These are phyloP conservation scores for Rambutsinella grinnellia DNA, from an alignment of 2,888 invertebrate species.

Conservation along the genomic window DNA sequence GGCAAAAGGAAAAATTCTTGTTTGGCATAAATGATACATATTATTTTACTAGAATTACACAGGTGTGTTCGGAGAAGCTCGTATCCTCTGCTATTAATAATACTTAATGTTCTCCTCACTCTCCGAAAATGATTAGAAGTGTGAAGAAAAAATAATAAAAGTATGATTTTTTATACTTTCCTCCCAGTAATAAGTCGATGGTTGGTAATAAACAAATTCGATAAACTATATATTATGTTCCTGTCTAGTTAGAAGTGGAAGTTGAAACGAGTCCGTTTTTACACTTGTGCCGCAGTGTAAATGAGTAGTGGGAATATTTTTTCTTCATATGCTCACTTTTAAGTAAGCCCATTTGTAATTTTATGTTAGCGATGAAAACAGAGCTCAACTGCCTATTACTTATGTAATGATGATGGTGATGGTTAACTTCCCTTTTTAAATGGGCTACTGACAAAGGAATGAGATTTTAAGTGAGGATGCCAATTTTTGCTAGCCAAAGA, in stretches of 20 bases:
- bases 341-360: constrained; percentile 26
- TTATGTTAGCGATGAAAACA: constrained; percentile 36
- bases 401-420: constrained; percentile 20
- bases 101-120: constrained; percentile 41
- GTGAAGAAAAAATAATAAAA: constrained; percentile 12
- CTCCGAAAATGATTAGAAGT: constrained; percentile 16
- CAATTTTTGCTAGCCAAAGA: too few species aligned
- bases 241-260: too few species aligned
- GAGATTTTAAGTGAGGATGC: background rate
- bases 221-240: too few species aligned
- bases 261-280: too few species aligned
- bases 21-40: background rate
- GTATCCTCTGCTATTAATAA: constrained; percentile 27
- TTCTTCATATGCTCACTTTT: background rate
- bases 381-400: constrained; percentile 30
- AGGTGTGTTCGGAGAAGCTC: background rate
- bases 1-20: background rate
- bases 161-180: constrained; percentile 3
- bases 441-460: background rate
- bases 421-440: background rate
- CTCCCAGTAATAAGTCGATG: background rate
- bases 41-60: background rate
- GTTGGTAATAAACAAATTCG: too few species aligned
- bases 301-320: background rate
- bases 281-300: too few species aligned